Evolutionary conservation across 1,140 invertebrate genomes (phyloP).

Genomic region (Magallana gigas): DNA sequence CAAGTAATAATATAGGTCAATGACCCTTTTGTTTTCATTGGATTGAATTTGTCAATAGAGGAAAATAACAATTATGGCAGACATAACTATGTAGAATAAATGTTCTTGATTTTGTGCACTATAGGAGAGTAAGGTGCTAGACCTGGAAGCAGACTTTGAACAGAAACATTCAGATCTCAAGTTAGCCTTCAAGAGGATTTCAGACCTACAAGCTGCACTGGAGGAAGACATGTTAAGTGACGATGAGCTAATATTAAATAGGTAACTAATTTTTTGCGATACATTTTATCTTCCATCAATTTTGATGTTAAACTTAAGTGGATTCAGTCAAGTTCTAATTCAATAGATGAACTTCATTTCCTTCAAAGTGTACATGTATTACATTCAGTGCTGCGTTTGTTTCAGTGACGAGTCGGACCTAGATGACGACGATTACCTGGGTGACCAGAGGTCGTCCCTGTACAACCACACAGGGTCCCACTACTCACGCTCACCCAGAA

Average conservation of each 20-base stretch:
- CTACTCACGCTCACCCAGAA: not conserved
- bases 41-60: no score
- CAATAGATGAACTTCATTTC: no score
- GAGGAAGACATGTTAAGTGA: conserved; percentile 82
- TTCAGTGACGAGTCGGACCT: conserved; percentile 21
- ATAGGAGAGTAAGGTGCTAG: conserved; percentile 77
- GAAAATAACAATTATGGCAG: no score
- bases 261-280: not conserved
- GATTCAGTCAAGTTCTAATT: no score
- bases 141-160: conserved; percentile 78
- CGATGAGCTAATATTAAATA: conserved; percentile 69
- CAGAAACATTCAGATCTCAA: conserved; percentile 85
- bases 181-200: conserved; percentile 89
- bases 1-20: no score
- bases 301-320: no score
- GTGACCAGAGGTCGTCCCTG: not conserved
- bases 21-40: no score
- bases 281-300: no score
- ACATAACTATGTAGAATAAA: no score
- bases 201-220: conserved; percentile 91
- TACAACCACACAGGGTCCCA: not conserved
- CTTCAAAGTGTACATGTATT: no score
- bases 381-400: no score
- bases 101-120: no score
- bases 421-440: conserved; percentile 5